These are phyloP conservation scores for Porites australiensis DNA, from an alignment of 64 coral and sea anemone genomes.

Conservation along the genomic window DNA sequence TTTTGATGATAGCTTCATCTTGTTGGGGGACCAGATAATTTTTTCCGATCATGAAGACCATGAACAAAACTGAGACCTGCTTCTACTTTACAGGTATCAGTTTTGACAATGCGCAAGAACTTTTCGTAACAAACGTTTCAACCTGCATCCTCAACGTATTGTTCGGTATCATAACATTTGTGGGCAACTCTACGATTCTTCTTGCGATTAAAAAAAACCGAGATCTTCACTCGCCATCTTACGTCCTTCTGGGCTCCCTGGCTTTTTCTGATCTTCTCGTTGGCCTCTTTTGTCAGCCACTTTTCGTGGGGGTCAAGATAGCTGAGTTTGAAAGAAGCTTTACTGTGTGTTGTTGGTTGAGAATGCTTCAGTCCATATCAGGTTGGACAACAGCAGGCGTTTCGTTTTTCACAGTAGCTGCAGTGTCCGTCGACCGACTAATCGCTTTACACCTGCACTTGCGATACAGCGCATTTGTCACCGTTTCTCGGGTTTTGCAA, in stretches of 20 bases:
- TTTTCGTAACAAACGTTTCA: not conserved
- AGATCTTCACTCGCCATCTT: conserved; percentile 43
- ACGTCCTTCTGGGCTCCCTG: conserved; percentile 50
- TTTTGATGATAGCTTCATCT: no score
- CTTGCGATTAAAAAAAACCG: not conserved
- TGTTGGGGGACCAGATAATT: not conserved
- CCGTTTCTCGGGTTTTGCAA: conserved; percentile 14
- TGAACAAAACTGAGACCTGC: not conserved
- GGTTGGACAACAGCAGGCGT: conserved; percentile 49
- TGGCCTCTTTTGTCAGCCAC: conserved; percentile 55
- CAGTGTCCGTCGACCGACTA: conserved; percentile 43
- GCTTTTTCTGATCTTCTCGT: conserved; percentile 52
- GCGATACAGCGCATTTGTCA: conserved; percentile 39
- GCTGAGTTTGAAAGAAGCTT: conserved; percentile 41
- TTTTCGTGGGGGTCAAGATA: conserved; percentile 30
- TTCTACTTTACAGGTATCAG: not conserved
- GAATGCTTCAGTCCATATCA: conserved; percentile 23
- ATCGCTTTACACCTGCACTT: conserved; percentile 54
- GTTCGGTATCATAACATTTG: not conserved
- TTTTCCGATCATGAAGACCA: not conserved
- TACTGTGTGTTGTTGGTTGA: conserved; percentile 18
- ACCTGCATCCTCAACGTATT: not conserved
- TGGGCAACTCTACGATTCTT: not conserved
- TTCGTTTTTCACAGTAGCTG: conserved; percentile 31
- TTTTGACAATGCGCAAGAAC: not conserved